These are phyloP conservation scores for Helicolenus hilgendorfi DNA, from an alignment of 2,797 vertebrate genomes.

Conservation along the genomic window DNA sequence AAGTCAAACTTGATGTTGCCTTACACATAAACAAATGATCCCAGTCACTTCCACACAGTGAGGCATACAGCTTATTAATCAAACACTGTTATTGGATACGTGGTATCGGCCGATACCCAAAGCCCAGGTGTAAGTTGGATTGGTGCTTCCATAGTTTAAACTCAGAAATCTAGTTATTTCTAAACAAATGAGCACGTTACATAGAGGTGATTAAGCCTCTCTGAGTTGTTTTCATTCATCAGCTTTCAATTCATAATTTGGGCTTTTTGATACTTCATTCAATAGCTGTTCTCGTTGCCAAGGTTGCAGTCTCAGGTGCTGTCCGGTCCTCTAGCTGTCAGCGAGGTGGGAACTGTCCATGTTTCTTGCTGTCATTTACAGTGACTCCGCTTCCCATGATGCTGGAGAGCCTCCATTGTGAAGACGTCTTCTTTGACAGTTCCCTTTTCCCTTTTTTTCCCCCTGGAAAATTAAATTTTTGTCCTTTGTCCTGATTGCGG, in stretches of 20 bases:
- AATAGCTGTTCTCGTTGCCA: background rate
- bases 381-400: background rate
- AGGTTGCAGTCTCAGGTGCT: background rate
- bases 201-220: background rate
- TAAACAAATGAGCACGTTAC: background rate
- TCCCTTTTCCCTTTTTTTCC: background rate
- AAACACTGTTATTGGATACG: no score
- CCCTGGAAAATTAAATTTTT: background rate
- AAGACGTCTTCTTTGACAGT: background rate
- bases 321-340: background rate
- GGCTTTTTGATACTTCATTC: background rate
- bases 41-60: no score
- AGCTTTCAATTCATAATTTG: background rate
- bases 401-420: background rate
- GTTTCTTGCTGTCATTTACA: background rate
- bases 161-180: background rate
- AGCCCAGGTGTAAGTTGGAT: no score
- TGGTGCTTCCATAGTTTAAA: background rate
- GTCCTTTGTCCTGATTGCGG: slow-evolving; percentile 13
- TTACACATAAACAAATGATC: no score
- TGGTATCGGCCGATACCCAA: no score
- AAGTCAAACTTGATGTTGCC: no score
- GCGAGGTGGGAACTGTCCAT: background rate
- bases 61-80: no score
- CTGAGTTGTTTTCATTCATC: background rate